Evolutionary conservation across 2,888 invertebrate genomes (phyloP), one percentile per base, ranked within the genome.

Genomic region (Amiota communis): DNA sequence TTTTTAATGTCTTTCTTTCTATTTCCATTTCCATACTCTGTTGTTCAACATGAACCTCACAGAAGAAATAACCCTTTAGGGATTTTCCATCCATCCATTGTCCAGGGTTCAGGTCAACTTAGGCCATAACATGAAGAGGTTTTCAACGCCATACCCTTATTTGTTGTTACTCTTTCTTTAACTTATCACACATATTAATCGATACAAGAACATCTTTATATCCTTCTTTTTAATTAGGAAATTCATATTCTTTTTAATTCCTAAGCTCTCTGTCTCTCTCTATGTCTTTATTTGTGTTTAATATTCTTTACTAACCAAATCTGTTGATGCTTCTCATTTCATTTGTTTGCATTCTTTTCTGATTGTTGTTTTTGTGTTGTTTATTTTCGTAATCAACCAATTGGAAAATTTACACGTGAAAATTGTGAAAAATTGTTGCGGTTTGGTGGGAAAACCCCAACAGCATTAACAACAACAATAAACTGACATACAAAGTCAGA

Each of bases 371-470:
- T 61, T 49, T 71, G 47, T 70, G 1, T 23, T 23, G 1, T 23
- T 23, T 23, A 3, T 65, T 64, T 74, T 13, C 76, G 76, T 79
- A 86, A 61, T 80, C 83, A 87, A 82, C 87, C 86, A 86, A 87
- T 86, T 87, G 86, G 87, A 86, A 86, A 86, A 86, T 86, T 87
- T 86, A 86, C 86, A 86, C 87, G 84, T 87, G 86, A 85, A 87
- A 87, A 86, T 87, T 87, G 87, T 86, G 87, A 86, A 86, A 86
- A 86, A 86, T 87, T 86, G 87, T 86, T 86, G 86, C 82, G 87
- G 87, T 86, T 86, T 81, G 77, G 84, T 76, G 84, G 72, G 23
- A 12, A 70, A 36, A 67, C 81, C 81, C 81, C 72, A 84, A 63
- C 20, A 36, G 36, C 36, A 36, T 36, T 36, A 36, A 36, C 36